Evolutionary conservation across 2,888 invertebrate genomes (phyloP), one percentile per base, ranked within the genome.

Genomic region (Drosophila ustulata): DNA sequence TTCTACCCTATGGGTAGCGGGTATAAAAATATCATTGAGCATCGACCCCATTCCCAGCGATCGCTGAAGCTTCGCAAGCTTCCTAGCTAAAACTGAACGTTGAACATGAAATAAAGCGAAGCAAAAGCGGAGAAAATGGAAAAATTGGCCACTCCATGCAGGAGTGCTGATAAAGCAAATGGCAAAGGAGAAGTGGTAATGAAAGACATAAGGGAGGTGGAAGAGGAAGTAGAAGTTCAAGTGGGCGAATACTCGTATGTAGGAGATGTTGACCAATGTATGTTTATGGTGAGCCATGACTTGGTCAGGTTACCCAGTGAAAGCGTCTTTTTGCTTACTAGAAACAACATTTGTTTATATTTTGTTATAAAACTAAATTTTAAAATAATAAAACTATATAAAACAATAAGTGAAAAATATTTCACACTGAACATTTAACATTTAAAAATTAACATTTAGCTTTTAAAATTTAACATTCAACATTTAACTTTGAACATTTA

Each of bases 111-210:
- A 46, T 66, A 65, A 66, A 43, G 23, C 50, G 67, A 52, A 64
- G 53, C 28, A 53, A 59, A 76, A 75, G 46, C 68, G 79, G 66
- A 63, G 63, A 82, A 68, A 78, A 73, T 73, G 67, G 71, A 55
- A 82, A 86, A 88, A 83, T 86, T 77, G 89, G 71, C 77, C 83
- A 82, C 68, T 65, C 61, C 63, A 58, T 65, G 67, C 51, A 64
- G 61, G 39, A 63, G 52, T 52, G 26, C 23, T 26, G 37, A 53
- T 39, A 37, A 37, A 45, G 43, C 25, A 13, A 34, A 34, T 34
- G 32, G 13, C 26, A 11, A 9, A 28, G 49, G 58, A 11, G 8
- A 34, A 1, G 39, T 25, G 41, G 4, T 11, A n/a, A 5, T 1
- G 37, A n/a, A 39, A 41, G 13, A 26, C 45, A 25, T 8, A 25